Evolutionary conservation across 1,140 invertebrate species (phyloP).

Genomic region (Rhizoglyphus robini): DNA sequence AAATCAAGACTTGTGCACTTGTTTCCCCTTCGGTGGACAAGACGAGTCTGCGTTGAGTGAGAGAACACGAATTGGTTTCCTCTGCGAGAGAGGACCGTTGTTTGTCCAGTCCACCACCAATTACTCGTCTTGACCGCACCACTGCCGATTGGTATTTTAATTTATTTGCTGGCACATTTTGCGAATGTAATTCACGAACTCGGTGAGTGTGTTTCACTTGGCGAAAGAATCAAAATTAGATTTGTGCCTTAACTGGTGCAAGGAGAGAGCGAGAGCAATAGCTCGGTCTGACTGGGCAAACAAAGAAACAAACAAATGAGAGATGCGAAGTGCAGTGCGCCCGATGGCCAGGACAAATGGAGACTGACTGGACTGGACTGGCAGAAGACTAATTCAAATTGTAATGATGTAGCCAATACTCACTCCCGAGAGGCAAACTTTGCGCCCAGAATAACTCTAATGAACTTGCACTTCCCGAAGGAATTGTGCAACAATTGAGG

Average conservation of each 20-base stretch:
- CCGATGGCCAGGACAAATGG: conserved; percentile 2
- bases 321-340: not conserved
- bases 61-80: no score
- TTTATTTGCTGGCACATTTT: not conserved
- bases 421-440: conserved; percentile 13
- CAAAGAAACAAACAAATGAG: not conserved
- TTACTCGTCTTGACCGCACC: no score
- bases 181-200: conserved; percentile 7
- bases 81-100: no score
- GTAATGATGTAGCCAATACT: conserved; percentile 16
- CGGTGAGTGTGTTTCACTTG: not conserved
- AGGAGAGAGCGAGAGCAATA: not conserved
- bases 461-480: conserved; percentile 6
- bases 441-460: not conserved
- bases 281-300: not conserved
- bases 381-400: conserved; percentile 10
- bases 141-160: not conserved
- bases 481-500: conserved; percentile 2
- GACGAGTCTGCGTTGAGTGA: no score
- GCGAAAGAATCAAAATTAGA: not conserved
- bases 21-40: no score
- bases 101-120: no score
- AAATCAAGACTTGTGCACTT: no score
- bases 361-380: not conserved
- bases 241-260: no score